Evolutionary conservation across 2,888 invertebrate species (phyloP), one percentile per base, ranked within the genome.

Genomic region (Macrophya annulata): DNA sequence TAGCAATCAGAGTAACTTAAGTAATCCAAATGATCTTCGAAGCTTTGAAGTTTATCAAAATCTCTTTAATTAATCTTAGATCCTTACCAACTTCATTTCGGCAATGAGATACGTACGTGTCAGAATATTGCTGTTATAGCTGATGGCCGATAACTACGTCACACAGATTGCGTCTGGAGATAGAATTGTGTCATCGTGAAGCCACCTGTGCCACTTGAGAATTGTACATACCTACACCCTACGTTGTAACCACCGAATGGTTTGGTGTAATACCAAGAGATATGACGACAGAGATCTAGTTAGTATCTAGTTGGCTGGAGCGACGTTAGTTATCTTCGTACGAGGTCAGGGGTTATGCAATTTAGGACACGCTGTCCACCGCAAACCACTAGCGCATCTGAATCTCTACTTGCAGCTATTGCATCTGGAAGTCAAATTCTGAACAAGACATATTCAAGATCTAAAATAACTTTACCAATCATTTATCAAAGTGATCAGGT

Each of bases 331-430:
- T 93, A 92, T 90, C 92, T 93, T 92, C 92, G 92, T 93, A 93
- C 91, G 94, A 94, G 93, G 93, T 93, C 93, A 93, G 93, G 92
- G 91, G 93, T 92, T 93, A 94, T 94, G 93, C 93, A 93, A 93
- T 94, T 93, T 93, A 94, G 93, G 93, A 93, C 92, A 93, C 92
- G 93, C 94, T 94, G 93, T 94, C 93, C 92, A 93, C 94, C 94
- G 93, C 94, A 93, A 94, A 93, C 93, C 93, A 92, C 90, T 91
- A 92, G 92, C 92, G 91, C 51, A 25, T 0, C 79, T 43, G 43
- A 59, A 77, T 17, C 77, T n/a, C 37, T n/a, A 1, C 4, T 1
- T 10, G 12, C 31, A 6, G n/a, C n/a, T n/a, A n/a, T n/a, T n/a
- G n/a, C n/a, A n/a, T n/a, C n/a, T n/a, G n/a, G 17, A n/a, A 55